Percentiles rank a stretch among this genome's conserved stretches.
These are phyloP conservation scores for Erpobdella octoculata DNA, from an alignment of 2,888 invertebrate species.

Conservation along the genomic window DNA sequence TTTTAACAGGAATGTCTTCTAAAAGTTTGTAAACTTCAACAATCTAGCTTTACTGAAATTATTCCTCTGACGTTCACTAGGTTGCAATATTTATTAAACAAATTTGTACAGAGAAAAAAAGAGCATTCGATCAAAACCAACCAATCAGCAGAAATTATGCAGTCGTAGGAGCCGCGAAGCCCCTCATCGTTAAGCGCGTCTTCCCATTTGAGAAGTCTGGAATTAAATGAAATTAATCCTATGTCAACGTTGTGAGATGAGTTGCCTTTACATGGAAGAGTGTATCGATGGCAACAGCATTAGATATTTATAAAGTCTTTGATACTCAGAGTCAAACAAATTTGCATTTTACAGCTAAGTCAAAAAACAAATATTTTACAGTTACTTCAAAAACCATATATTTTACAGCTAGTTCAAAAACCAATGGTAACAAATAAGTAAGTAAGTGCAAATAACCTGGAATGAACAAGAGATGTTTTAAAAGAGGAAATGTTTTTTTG, in stretches of 20 bases:
- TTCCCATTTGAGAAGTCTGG: conserved; percentile 48
- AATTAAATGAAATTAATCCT: neutral
- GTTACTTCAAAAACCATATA: neutral
- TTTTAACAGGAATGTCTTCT: too few relatives aligned
- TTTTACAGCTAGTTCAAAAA: neutral
- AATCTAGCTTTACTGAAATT: neutral
- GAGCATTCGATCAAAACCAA: conserved; percentile 36
- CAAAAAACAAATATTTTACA: neutral
- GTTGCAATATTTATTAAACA: neutral
- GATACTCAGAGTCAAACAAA: conserved; percentile 1
- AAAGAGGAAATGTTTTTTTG: conserved; percentile 56
- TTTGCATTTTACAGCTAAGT: neutral
- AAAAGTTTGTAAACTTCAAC: too few relatives aligned
- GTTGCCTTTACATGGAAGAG: too few relatives aligned
- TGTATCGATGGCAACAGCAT: too few relatives aligned
- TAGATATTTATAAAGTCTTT: too few relatives aligned
- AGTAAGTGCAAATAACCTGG: conserved; percentile 30
- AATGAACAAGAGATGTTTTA: conserved; percentile 37
- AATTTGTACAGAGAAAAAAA: neutral
- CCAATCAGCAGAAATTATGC: conserved; percentile 69
- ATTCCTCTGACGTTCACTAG: neutral
- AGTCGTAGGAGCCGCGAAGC: conserved; percentile 59
- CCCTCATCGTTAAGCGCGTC: conserved; percentile 39
- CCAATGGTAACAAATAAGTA: neutral
- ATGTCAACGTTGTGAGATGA: neutral